phyloP scores from a whole-genome alignment of 2,888 invertebrate species.

The Boloria euphrosyne region DNA sequence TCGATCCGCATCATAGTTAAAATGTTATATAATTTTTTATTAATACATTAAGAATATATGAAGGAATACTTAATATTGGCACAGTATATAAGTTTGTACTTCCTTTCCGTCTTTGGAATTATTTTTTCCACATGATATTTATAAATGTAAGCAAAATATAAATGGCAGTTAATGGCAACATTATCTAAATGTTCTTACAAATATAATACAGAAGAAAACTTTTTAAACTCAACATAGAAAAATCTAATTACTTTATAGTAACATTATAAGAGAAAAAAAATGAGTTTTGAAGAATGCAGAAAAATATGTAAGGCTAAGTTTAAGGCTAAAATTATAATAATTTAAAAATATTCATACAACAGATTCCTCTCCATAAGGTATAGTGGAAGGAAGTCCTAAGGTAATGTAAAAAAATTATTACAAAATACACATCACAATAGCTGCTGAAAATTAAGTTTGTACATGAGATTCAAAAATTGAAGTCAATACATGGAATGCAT shows the following conservation, averaged over 20 bases:
- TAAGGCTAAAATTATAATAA: too few relatives aligned
- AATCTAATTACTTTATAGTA: too few relatives aligned
- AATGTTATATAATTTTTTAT: conserved; percentile 2
- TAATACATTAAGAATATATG: conserved; percentile 13
- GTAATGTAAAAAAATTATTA: background rate
- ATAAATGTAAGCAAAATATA: conserved; percentile 5
- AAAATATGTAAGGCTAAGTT: too few relatives aligned
- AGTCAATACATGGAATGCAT: conserved; percentile 23
- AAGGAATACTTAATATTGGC: conserved; percentile 33
- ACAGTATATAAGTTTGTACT: conserved; percentile 43
- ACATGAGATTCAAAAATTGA: conserved; percentile 23
- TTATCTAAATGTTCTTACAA: conserved; percentile 3
- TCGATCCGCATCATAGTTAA: conserved; percentile 11
- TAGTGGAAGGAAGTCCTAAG: too few relatives aligned
- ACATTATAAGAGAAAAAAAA: too few relatives aligned
- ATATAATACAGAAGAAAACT: background rate
- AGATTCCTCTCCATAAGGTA: too few relatives aligned
- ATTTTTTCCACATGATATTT: background rate
- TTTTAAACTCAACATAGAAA: too few relatives aligned
- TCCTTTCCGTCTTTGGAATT: conserved; percentile 23
- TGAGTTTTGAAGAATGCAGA: too few relatives aligned
- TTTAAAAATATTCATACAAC: too few relatives aligned
- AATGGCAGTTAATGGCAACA: conserved; percentile 3
- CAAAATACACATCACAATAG: too few relatives aligned
- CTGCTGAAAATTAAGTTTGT: conserved; percentile 5